These are phyloP conservation scores for Serripes groenlandicus DNA, from an alignment of 2,888 invertebrate genomes.

Conservation along the genomic window DNA sequence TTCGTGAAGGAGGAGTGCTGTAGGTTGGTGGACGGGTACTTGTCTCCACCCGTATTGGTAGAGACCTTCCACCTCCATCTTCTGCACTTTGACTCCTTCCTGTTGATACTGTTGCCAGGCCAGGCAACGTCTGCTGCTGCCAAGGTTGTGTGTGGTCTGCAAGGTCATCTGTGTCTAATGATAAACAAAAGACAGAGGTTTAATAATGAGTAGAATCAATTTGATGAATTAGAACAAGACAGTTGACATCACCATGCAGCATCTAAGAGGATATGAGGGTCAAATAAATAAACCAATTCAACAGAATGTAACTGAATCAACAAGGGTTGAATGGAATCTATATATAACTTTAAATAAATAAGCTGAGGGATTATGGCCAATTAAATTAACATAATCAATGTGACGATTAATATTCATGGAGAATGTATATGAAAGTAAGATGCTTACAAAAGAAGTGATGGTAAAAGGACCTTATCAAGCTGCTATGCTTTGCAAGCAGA, in stretches of 20 bases:
- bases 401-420: no score
- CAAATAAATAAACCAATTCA: no score
- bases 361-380: no score
- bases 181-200: slow-evolving; percentile 36
- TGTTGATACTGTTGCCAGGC: slow-evolving; percentile 20
- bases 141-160: slow-evolving; percentile 33
- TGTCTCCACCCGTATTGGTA: slow-evolving; percentile 64
- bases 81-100: slow-evolving; percentile 57
- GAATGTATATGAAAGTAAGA: no score
- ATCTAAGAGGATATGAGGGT: slow-evolving; percentile 9
- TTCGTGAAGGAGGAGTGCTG: slow-evolving; percentile 50
- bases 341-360: no score
- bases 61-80: slow-evolving; percentile 51
- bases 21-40: slow-evolving; percentile 15
- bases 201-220: neutral
- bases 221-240: no score
- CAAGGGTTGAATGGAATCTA: no score
- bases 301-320: no score
- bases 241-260: slow-evolving; percentile 33
- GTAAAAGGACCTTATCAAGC: no score
- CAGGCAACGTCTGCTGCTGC: slow-evolving; percentile 41
- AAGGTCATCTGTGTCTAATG: slow-evolving; percentile 61
- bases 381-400: no score
- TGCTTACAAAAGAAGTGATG: no score
- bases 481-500: no score